Conservation (phyloP, 2,888 invertebrate genomes). For the Hoplodrina ambigua region DNA sequence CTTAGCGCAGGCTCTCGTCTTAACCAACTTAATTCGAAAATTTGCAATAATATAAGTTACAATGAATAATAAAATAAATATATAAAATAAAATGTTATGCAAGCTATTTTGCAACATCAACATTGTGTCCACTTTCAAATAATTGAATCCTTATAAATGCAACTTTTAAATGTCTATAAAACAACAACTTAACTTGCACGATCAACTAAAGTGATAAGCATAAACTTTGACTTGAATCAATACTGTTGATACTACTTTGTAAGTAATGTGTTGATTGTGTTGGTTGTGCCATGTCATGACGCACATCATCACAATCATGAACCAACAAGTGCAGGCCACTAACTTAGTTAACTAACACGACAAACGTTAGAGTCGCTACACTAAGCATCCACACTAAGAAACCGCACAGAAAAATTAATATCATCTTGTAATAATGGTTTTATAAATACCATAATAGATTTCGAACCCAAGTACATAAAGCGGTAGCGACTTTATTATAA, state of each 20-base stretch:
- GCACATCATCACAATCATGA: not conserved
- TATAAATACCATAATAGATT: not conserved
- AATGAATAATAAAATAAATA: constrained; percentile 39
- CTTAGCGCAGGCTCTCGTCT: constrained; percentile 68
- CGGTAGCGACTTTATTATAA: not conserved
- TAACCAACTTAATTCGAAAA: constrained; percentile 45
- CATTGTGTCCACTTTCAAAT: constrained; percentile 32
- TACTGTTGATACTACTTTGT: constrained; percentile 29
- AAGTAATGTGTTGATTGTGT: constrained; percentile 23
- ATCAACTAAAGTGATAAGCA: constrained; percentile 39
- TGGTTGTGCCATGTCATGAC: not conserved
- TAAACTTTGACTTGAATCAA: constrained; percentile 53
- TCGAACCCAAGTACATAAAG: not conserved
- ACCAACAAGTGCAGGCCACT: not conserved
- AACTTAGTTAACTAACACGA: not conserved
- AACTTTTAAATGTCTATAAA: constrained; percentile 38
- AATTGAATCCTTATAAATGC: not conserved
- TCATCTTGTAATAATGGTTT: too few relatives aligned
- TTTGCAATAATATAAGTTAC: constrained; percentile 41
- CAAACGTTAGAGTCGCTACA: not conserved
- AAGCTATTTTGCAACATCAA: constrained; percentile 25
- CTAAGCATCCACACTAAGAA: not conserved
- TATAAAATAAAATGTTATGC: too few relatives aligned
- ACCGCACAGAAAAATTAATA: not conserved
- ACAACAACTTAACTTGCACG: constrained; percentile 29